These are phyloP conservation scores for Desmophyllum pertusum DNA, from an alignment of 92 coral and sea anemone species.

Conservation along the genomic window DNA sequence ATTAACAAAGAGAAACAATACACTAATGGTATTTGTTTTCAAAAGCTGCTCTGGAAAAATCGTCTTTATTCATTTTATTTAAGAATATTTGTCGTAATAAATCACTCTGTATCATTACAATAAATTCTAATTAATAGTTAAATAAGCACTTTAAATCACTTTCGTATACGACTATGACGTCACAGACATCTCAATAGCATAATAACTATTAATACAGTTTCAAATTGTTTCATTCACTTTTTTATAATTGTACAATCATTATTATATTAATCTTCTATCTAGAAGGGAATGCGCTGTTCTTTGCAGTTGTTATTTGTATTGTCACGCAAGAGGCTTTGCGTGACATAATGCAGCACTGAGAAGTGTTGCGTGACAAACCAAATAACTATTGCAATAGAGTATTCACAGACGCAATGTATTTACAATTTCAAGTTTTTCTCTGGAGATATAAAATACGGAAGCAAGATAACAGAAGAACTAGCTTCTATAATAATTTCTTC, in stretches of 20 bases:
- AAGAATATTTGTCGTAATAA: conserved; percentile 35
- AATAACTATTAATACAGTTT: conserved; percentile 1
- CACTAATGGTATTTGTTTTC: neutral
- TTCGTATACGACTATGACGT: conserved; percentile 5
- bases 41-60: conserved; percentile 2
- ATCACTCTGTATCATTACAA: conserved; percentile 34
- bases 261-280: conserved; percentile 23
- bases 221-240: conserved; percentile 3
- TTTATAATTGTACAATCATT: conserved; percentile 7
- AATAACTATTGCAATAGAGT: neutral
- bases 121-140: conserved; percentile 22
- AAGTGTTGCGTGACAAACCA: neutral
- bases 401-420: neutral
- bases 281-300: neutral
- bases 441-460: conserved; percentile 14
- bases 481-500: neutral
- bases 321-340: conserved; percentile 2
- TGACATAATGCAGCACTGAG: neutral
- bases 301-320: neutral
- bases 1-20: neutral
- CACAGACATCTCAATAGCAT: conserved; percentile 16
- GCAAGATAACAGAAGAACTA: neutral
- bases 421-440: conserved; percentile 15
- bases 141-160: conserved; percentile 31
- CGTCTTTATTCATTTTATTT: conserved; percentile 23